These are phyloP conservation scores for Tetramorium alpestre DNA, from an alignment of 1,140 invertebrate species.

Conservation along the genomic window DNA sequence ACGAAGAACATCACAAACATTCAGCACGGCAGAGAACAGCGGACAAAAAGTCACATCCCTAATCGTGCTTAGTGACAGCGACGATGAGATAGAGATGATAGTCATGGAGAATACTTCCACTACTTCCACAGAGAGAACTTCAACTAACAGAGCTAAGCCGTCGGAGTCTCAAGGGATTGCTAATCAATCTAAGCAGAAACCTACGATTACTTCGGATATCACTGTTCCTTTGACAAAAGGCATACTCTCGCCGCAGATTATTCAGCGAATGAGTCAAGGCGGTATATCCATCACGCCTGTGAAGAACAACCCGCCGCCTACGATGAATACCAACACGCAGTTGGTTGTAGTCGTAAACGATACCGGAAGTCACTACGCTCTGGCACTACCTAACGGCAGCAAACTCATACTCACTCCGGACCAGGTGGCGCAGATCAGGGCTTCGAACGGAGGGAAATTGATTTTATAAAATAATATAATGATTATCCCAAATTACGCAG, in stretches of 20 bases:
- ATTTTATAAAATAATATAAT: conserved; percentile 73
- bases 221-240: conserved; percentile 61
- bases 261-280: conserved; percentile 82
- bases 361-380: conserved; percentile 83
- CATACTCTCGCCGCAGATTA: conserved; percentile 77
- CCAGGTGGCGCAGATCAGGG: conserved; percentile 83
- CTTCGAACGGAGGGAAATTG: conserved; percentile 83
- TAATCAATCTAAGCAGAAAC: conserved; percentile 45
- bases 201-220: conserved; percentile 68
- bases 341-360: conserved; percentile 84
- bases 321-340: conserved; percentile 71
- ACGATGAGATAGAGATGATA: conserved; percentile 85
- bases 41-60: conserved; percentile 78
- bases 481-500: not conserved
- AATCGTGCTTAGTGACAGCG: conserved; percentile 83
- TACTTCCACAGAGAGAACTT: conserved; percentile 1
- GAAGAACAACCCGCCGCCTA: conserved; percentile 69
- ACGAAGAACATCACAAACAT: not conserved
- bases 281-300: conserved; percentile 83
- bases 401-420: conserved; percentile 84
- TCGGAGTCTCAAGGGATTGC: not conserved
- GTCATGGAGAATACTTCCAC: conserved; percentile 74
- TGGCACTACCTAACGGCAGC: conserved; percentile 82
- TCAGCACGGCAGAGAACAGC: not conserved
- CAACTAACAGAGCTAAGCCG: not conserved